Evolutionary conservation across 2,888 invertebrate genomes (phyloP).

Genomic region (Drosophila algonquin): DNA sequence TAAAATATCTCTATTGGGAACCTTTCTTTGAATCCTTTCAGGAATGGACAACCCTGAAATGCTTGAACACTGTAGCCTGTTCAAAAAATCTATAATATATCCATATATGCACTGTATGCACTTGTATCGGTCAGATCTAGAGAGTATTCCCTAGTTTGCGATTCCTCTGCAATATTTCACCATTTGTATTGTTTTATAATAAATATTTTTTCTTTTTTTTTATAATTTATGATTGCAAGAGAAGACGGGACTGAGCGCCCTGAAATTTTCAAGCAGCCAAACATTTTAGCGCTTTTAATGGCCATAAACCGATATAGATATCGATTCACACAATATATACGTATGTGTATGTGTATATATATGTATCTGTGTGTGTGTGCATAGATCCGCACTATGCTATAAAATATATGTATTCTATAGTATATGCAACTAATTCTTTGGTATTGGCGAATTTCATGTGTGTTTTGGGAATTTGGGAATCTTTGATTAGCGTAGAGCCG

Average conservation of each 20-base stretch:
- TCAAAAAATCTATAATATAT: no score
- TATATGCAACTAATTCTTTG: slow-evolving; percentile 22
- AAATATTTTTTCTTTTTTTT: neutral
- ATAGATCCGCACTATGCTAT: no score
- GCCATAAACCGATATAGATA: slow-evolving; percentile 44
- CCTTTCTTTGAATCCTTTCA: no score
- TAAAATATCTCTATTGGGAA: no score
- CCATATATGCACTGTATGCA: no score
- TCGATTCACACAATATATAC: slow-evolving; percentile 15
- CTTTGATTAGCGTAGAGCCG: slow-evolving; percentile 20
- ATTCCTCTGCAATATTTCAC: neutral
- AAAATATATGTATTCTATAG: slow-evolving; percentile 22
- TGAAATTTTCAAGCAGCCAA: slow-evolving; percentile 65
- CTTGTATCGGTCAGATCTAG: neutral
- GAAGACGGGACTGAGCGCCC: slow-evolving; percentile 34
- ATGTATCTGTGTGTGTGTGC: neutral
- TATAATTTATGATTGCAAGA: slow-evolving; percentile 34
- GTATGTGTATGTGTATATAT: neutral
- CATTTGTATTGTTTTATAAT: slow-evolving; percentile 5
- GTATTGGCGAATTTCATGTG: slow-evolving; percentile 46
- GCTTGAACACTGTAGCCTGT: no score
- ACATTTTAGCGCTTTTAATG: slow-evolving; percentile 73
- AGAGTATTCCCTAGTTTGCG: neutral
- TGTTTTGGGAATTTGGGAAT: slow-evolving; percentile 18
- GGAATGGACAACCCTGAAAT: no score